A percentile compares a stretch with the other conserved stretches of the same genome.
phyloP scores from a whole-genome alignment of 1,140 invertebrate genomes.

The Papilio polytes region DNA sequence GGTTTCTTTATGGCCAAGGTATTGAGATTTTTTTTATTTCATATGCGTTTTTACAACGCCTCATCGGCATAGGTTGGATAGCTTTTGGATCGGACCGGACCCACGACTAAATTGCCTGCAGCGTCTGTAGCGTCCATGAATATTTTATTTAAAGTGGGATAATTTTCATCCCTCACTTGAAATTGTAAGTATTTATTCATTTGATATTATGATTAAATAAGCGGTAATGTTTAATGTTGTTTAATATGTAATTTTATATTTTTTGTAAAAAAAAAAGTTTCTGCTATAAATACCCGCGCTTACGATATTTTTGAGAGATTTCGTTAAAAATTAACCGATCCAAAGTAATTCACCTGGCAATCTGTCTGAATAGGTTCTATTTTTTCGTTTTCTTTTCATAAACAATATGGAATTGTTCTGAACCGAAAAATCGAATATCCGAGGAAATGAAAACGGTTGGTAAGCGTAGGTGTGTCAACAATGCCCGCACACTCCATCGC shows the following conservation, averaged over 20 bases:
- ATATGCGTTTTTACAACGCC: slow-evolving; percentile 15
- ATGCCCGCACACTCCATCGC: slow-evolving; percentile 71
- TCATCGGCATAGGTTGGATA: not conserved
- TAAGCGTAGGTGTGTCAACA: slow-evolving; percentile 69
- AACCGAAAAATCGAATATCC: slow-evolving; percentile 36
- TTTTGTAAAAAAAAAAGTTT: not conserved
- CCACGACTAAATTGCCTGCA: slow-evolving; percentile 30
- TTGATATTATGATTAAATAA: not conserved
- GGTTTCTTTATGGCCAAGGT: too few species aligned
- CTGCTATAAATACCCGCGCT: not conserved
- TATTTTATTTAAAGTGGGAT: slow-evolving; percentile 13
- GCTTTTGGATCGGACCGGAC: slow-evolving; percentile 16
- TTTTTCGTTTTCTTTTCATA: not conserved
- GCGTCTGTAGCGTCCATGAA: slow-evolving; percentile 23
- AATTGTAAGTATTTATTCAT: not conserved
- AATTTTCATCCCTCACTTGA: not conserved
- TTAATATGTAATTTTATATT: not conserved
- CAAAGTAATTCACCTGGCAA: too few species aligned
- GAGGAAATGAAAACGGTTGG: slow-evolving; percentile 44
- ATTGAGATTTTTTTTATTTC: not conserved
- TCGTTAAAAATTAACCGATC: not conserved
- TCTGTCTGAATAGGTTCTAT: too few species aligned
- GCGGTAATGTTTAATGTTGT: too few species aligned
- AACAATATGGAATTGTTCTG: slow-evolving; percentile 46
- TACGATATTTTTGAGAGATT: not conserved